phyloP scores from a whole-genome alignment of 2,797 vertebrate species.

The Halcyon badia region DNA sequence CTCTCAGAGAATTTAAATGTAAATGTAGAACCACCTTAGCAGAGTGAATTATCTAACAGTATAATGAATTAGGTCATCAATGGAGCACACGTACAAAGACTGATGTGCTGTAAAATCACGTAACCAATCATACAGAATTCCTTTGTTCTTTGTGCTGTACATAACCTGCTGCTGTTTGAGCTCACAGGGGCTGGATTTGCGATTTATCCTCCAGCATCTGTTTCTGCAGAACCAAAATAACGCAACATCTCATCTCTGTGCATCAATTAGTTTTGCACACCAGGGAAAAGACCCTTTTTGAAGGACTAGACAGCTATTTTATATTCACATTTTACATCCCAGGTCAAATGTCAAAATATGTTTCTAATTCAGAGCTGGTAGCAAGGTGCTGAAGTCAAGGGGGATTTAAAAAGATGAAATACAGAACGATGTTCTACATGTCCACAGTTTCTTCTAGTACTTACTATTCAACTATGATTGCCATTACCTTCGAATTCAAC shows the following conservation, averaged over 20 bases:
- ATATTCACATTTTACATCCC: not conserved
- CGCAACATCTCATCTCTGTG: not conserved
- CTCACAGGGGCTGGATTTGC: not conserved
- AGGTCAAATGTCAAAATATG: not conserved
- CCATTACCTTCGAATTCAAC: conserved; percentile 94
- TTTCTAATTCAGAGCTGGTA: not conserved
- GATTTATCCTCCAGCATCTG: not conserved
- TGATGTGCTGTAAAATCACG: not conserved
- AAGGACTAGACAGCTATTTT: not conserved
- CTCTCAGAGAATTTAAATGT: not conserved
- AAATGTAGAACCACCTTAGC: not conserved
- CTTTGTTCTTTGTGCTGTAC: not conserved
- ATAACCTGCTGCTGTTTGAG: not conserved
- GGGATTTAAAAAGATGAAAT: not conserved
- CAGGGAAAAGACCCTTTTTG: not conserved
- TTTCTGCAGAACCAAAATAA: not conserved
- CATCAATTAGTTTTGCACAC: not conserved
- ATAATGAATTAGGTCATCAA: not conserved
- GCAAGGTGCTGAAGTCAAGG: not conserved
- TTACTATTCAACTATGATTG: not conserved
- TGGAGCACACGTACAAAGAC: not conserved
- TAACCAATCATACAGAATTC: not conserved
- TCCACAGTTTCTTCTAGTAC: not conserved
- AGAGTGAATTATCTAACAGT: not conserved
- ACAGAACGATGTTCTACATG: not conserved